These are phyloP conservation scores for Catocala nupta DNA, from an alignment of 2,888 invertebrate genomes.

Conservation along the genomic window DNA sequence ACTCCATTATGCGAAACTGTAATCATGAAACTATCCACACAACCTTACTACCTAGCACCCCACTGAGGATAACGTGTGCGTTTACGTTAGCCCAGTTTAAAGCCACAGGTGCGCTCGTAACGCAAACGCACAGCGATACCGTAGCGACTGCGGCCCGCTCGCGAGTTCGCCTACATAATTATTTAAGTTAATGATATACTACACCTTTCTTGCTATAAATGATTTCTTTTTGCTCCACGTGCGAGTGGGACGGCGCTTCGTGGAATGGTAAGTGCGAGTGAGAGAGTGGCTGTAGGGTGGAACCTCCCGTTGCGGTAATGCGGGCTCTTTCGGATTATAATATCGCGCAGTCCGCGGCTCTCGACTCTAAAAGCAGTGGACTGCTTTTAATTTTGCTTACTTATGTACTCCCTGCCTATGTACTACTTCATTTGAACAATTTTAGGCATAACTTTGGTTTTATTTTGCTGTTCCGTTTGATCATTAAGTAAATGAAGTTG, in stretches of 20 bases:
- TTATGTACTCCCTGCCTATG: constrained; percentile 64
- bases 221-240: constrained; percentile 71
- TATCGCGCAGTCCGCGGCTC: constrained; percentile 61
- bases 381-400: constrained; percentile 76
- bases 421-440: constrained; percentile 42
- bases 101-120: constrained; percentile 21
- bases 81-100: constrained; percentile 49
- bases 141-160: constrained; percentile 43
- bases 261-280: constrained; percentile 32
- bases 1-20: constrained; percentile 81
- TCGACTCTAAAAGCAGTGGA: constrained; percentile 63
- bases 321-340: constrained; percentile 59
- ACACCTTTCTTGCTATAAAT: constrained; percentile 79
- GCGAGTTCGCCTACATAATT: constrained; percentile 76
- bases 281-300: constrained; percentile 63
- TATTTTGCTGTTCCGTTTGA: constrained; percentile 30
- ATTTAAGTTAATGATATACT: constrained; percentile 86
- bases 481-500: constrained; percentile 21
- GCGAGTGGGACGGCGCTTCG: constrained; percentile 53
- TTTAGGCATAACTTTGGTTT: constrained; percentile 29
- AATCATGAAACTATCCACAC: constrained; percentile 78
- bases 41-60: constrained; percentile 34
- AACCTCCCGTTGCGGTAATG: constrained; percentile 58
- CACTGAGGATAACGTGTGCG: constrained; percentile 43
- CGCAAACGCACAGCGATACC: constrained; percentile 51